Base-by-base conservation (phyloP, 1,140 invertebrate species). In the Colletes gigas region DNA sequence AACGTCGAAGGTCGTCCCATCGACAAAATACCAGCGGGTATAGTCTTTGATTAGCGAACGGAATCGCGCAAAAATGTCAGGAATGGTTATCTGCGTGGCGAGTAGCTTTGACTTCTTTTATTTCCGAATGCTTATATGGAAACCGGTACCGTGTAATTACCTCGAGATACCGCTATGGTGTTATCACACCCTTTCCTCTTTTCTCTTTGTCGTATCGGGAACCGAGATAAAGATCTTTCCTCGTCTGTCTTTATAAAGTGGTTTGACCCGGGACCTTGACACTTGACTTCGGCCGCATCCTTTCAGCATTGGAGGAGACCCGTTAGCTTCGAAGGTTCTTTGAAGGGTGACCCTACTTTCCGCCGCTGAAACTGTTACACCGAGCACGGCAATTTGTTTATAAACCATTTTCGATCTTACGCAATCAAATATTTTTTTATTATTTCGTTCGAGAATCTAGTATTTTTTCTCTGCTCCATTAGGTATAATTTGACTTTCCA, bases 101-200 rank as follows among this genome's bases (percentile, higher is more conserved):
- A 8, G 54, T 44, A 12, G 68, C 14, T 15, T 17, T 9, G 15
- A 14, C 12, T 59, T 75, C 52, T 60, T 73, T 65, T 68, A 62
- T 67, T 79, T 73, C 14, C 50, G 41, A 7, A n/a, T 41, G 55
- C 76, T 78, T 79, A 79, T 62, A 63, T 73, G 76, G 76, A 67
- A 83, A 79, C 76, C 65, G 69, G 81, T 73, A 68, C 69, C 77
- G 50, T 74, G 81, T 83, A 83, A 83, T 83, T 83, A 83, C 63
- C 62, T 57, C 14, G 62, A 78, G 69, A 79, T 79, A 83, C 76
- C 76, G 81, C 81, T 79, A 73, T 10, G 30, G 69, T 21, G 75
- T 83, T 83, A 83, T 83, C 76, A 78, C 68, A 69, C 75, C 66
- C 39, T 41, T 60, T 52, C 54, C 21, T 63, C 72, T 66, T 62